Percentiles rank a stretch among this genome's conserved stretches.
These are phyloP conservation scores for Meiosimyza decipiens DNA, from an alignment of 2,888 invertebrate genomes.

Conservation along the genomic window DNA sequence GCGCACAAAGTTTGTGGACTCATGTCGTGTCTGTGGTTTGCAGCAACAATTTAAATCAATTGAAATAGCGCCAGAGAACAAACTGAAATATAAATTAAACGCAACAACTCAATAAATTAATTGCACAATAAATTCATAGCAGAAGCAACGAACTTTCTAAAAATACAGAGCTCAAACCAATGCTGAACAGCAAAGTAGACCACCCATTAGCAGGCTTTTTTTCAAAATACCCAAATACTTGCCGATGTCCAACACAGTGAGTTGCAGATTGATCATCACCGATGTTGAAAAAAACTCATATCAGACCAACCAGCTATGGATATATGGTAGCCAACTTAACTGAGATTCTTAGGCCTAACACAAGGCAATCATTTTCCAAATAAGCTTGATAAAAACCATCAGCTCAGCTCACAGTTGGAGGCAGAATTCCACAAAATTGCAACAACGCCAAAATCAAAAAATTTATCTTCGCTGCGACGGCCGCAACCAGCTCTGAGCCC, in stretches of 20 bases:
- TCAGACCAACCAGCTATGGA: background rate
- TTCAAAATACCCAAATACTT: constrained; percentile 43
- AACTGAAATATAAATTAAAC: constrained; percentile 25
- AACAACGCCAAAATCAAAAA: background rate
- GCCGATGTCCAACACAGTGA: constrained; percentile 54
- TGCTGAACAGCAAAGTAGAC: background rate
- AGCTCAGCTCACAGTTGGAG: constrained; percentile 56
- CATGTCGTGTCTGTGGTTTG: constrained; percentile 53
- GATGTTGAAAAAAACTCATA: background rate
- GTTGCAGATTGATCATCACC: constrained; percentile 54
- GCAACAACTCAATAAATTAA: constrained; percentile 17
- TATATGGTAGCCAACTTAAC: constrained; percentile 22
- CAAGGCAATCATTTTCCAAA: constrained; percentile 53
- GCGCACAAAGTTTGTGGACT: background rate
- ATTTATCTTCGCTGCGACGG: background rate
- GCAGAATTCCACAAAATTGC: constrained; percentile 51
- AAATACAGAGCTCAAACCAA: background rate
- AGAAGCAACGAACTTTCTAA: background rate
- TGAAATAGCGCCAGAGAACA: constrained; percentile 53
- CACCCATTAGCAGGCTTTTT: background rate
- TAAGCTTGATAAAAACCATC: constrained; percentile 61
- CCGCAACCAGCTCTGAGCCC: too few species aligned
- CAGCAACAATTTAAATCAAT: constrained; percentile 62
- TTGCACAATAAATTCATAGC: background rate
- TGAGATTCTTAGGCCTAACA: background rate